Evolutionary conservation across 2,888 invertebrate genomes (phyloP).

Genomic region (Criorhina ranunculi): DNA sequence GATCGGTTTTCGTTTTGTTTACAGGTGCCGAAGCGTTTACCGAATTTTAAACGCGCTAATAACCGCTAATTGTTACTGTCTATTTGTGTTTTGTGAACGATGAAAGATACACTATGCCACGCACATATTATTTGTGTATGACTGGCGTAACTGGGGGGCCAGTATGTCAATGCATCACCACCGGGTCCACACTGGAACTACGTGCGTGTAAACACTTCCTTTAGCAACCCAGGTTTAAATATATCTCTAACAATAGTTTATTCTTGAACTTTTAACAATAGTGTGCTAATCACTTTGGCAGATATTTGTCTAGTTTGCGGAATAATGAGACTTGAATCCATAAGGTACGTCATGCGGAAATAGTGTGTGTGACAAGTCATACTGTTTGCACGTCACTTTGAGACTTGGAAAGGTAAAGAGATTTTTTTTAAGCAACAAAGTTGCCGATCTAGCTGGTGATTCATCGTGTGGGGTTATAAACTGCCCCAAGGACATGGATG

Average conservation of each 20-base stretch:
- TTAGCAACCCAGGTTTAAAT: conserved; percentile 5
- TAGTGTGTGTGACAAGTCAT: conserved; percentile 14
- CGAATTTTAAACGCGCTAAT: conserved; percentile 75
- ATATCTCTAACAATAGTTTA: conserved; percentile 37
- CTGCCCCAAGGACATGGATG: no score
- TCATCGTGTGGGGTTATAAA: no score
- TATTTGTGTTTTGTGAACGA: conserved; percentile 61
- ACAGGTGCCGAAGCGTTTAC: conserved; percentile 66
- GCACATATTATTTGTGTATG: conserved; percentile 1
- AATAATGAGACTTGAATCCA: conserved; percentile 32
- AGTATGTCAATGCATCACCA: conserved; percentile 59
- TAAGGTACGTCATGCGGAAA: conserved; percentile 54
- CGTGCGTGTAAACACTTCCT: conserved; percentile 62
- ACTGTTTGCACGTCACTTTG: conserved; percentile 18
- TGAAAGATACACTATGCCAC: neutral
- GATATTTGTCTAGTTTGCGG: conserved; percentile 61
- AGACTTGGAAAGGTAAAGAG: conserved; percentile 1
- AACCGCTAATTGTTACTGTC: conserved; percentile 72
- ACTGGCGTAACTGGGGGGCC: conserved; percentile 54
- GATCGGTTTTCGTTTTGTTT: conserved; percentile 43
- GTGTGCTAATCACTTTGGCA: conserved; percentile 59
- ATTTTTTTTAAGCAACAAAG: no score
- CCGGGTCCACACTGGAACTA: conserved; percentile 45
- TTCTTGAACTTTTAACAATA: conserved; percentile 63
- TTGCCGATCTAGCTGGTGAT: no score